Conservation (phyloP, 1,140 invertebrate species). For the Drosophila kanapiae region DNA sequence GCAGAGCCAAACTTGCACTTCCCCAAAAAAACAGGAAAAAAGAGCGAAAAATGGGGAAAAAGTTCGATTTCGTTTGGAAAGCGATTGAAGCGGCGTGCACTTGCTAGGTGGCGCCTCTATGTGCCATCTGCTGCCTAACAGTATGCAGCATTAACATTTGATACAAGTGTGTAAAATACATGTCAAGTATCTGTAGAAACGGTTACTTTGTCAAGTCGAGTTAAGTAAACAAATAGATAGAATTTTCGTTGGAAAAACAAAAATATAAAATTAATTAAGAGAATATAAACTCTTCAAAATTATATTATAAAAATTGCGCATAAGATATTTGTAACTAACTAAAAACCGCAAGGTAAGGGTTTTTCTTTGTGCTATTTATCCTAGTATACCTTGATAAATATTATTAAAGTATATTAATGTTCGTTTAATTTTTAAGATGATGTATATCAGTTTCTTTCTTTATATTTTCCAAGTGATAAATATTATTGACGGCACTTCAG, state of each 20-base stretch:
- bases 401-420: neutral
- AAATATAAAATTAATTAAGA: neutral
- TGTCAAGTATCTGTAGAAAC: neutral
- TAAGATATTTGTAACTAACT: neutral
- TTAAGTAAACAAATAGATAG: neutral
- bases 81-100: neutral
- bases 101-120: constrained; percentile 7
- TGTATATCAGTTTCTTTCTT: neutral
- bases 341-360: no score
- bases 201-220: neutral
- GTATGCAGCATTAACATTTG: constrained; percentile 22
- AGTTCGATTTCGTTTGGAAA: constrained; percentile 31
- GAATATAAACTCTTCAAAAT: no score
- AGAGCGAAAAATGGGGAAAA: constrained; percentile 1
- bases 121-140: neutral
- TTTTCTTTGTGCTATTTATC: no score
- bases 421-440: neutral
- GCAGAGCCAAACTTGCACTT: constrained; percentile 47
- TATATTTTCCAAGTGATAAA: neutral
- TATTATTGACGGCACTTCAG: neutral
- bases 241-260: rapidly evolving
- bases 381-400: neutral
- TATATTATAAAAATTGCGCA: no score
- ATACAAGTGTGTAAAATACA: neutral
- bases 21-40: constrained; percentile 3